Base-by-base conservation (phyloP, 1,140 invertebrate genomes). In the Dendrolimus punctatus region DNA sequence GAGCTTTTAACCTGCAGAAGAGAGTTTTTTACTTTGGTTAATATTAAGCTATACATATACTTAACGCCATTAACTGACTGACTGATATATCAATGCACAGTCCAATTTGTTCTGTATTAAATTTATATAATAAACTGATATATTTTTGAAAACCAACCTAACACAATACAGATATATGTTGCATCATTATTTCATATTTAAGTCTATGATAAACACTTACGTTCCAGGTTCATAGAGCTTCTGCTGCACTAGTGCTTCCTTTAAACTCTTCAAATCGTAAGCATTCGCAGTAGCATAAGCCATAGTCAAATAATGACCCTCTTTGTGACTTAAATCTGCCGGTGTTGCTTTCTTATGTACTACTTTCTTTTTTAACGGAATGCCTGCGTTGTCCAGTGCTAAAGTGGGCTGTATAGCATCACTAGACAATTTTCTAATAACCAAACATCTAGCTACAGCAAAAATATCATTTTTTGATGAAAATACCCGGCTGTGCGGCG, bases 151-250 rank as follows among this genome's bases (percentile, higher is more conserved):
- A 23, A 23, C 23, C 1, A 42, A 40, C 8, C 8, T 53, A 8
- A 39, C 39, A 45, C 40, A 36, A 23, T 38, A 51, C n/a, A 39
- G 9, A 37, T 40, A 50, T 44, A 10, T 47, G 55, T 71, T 71
- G 57, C 68, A 51, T 73, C 68, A 68, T 68, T 37, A 36, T 43
- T 42, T 39, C 47, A 48, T 37, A 37, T 38, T 10, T 38, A 41
- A 9, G 10, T 9, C 38, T 42, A 54, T 45, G 41, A 62, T 3
- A 23, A 62, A 69, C 51, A 46, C 80, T 80, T 74, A 86, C 83
- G 55, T 80, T 66, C 73, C 80, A 5, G 83, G 80, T 52, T 84
- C 76, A 51, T 86, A 86, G 5, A 86, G 68, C 63, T 84, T 86
- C 67, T 86, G 80, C 40, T 79, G 65, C 8, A 79, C 50, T 39